Base-by-base conservation (phyloP, 1,140 invertebrate species). In the Venustaconcha ellipsiformis region DNA sequence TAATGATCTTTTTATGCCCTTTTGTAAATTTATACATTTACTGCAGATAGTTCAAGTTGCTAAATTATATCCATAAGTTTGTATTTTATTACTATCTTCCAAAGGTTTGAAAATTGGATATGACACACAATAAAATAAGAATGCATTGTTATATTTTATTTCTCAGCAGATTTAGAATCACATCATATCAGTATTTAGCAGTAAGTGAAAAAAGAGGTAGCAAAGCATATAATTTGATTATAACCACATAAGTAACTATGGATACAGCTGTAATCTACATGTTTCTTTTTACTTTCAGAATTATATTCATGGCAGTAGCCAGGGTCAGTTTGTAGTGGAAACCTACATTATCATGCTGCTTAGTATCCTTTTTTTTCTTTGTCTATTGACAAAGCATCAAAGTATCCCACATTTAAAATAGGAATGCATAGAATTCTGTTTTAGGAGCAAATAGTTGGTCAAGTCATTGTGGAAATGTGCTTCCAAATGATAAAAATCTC, bases 291-390 rank as follows among this genome's bases (percentile, higher is more conserved):
- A 48, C 56, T 80, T 88, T 58, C 84, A 99, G 90, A 86, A 89
- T 70, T 92, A 92, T 79, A 92, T 93, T 72, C 92, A 93, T 85
- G 90, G 90, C 63, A 91, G 91, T 80, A 92, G 92, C 78, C 91
- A 92, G 89, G 97, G 96, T 17, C 97, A 99, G 91, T 96, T 99
- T 91, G 94, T 99, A 72, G 92, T 99, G 78, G 98, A 99, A 91
- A 99, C 97, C 37, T 99, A 99, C 87, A 98, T 99, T 84, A 94
- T 99, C 17, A 96, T 98, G 91, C 91, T 96, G 84, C 92, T 99
- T 70, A 97, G 96, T 98, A 95, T 91, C 88, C 88, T 91, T 90
- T 80, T 37, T 30, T 17, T 23, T 57, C 48, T 2, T 57, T 12
- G 8, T 55, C n/a, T 1, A 23, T 20, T 14, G 11, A 58, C 0